phyloP scores from a whole-genome alignment of 2,888 invertebrate species.

The Trypoxylon attenuatum region DNA sequence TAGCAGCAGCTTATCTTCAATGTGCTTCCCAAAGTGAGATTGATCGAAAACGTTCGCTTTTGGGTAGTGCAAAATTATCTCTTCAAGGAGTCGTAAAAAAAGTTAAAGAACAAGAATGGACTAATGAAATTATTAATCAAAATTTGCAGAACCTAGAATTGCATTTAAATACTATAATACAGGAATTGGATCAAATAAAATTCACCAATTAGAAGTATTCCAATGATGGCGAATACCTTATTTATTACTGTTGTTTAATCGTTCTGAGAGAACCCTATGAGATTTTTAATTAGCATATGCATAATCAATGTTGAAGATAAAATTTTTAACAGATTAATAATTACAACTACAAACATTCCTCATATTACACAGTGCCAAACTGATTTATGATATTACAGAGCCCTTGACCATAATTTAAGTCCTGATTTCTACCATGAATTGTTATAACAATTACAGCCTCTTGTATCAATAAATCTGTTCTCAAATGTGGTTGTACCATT shows the following conservation, averaged over 20 bases:
- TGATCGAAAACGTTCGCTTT: conserved; percentile 71
- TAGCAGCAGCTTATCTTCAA: conserved; percentile 78
- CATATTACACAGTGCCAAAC: too few relatives aligned
- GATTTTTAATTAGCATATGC: too few relatives aligned
- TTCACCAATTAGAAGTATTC: conserved; percentile 5
- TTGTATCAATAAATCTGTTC: too few relatives aligned
- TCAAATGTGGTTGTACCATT: too few relatives aligned
- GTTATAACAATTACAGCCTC: too few relatives aligned
- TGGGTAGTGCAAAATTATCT: conserved; percentile 68
- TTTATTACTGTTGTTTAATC: not conserved
- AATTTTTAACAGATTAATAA: too few relatives aligned
- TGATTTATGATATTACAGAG: too few relatives aligned
- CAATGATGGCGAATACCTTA: not conserved
- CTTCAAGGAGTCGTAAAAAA: conserved; percentile 71
- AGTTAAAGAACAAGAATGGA: conserved; percentile 72
- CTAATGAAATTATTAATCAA: conserved; percentile 60
- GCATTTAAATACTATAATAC: conserved; percentile 57
- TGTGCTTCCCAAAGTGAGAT: conserved; percentile 75
- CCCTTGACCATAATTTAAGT: too few relatives aligned
- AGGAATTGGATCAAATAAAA: conserved; percentile 41
- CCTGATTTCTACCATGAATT: too few relatives aligned
- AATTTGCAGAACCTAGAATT: conserved; percentile 65
- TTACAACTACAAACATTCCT: too few relatives aligned
- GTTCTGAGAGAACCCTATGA: not conserved
- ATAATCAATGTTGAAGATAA: too few relatives aligned